Evolutionary conservation across 2,113 vertebrate genomes (phyloP), one percentile per base, ranked within the genome.

Genomic region (Megatriorchis doriae): DNA sequence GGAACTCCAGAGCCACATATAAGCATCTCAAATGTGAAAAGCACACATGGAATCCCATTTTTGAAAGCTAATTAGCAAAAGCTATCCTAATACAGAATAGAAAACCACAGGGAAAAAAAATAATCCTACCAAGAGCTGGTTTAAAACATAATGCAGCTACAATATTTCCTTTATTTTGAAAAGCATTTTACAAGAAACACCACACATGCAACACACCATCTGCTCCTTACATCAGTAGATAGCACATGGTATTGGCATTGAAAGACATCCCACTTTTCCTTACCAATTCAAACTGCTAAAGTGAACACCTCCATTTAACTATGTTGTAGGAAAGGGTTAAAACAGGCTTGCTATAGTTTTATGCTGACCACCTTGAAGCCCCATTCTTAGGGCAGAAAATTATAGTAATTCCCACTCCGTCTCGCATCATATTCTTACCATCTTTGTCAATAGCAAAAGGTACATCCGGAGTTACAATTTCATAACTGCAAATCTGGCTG

Each of bases 401-500:
- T 2, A 22, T 2, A 48, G 71, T 1, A 40, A 59, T 43, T 45
- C 50, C 42, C 43, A 10, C 1, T 9, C 17, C 16, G 5, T 11
- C 34, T 3, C 2, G 0, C 71, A 26, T 5, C 1, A 3, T 1
- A 5, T 25, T 12, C 99, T 98, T 94, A 99, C 99, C 99, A 0
- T 99, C 99, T 84, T 99, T 99, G 98, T 99, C 99, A 3, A 99
- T 68, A 3, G 98, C 97, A 75, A 99, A 99, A 22, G 99, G 99
- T 66, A 99, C 99, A 1, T 99, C 99, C 0, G 99, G 99, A 7
- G 99, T 99, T 74, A 99, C 98, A 2, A 99, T 99, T 93, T 99
- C 99, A 0, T 99, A 99, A 97, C 93, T 99, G 98, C 99, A 99
- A 84, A 99, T 99, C 97, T 99, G 99, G 98, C 99, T 99, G 98